Evolutionary conservation across 2,797 vertebrate species (phyloP).

Genomic region (Erethizon dorsatum): DNA sequence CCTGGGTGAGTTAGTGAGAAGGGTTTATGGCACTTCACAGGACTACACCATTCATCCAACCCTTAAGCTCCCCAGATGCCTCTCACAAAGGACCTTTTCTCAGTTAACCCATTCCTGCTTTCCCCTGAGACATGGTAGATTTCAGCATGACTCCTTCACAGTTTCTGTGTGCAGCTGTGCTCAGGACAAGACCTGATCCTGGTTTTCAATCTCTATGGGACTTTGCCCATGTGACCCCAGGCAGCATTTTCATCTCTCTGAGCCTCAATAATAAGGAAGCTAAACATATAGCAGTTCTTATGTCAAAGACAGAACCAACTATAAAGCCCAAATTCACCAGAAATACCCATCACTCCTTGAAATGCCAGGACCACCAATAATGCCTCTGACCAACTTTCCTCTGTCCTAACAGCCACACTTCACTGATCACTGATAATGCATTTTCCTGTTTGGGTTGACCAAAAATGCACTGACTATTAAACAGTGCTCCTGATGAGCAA

Average conservation of each 20-base stretch:
- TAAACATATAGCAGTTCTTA: not conserved
- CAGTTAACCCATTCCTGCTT: not conserved
- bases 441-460: not conserved
- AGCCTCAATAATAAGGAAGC: not conserved
- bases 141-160: not conserved
- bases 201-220: constrained; percentile 35
- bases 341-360: not conserved
- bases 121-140: not conserved
- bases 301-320: not conserved
- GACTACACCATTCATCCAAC: not conserved
- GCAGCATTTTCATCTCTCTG: not conserved
- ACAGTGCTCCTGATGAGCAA: not conserved
- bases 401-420: not conserved
- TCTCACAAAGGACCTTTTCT: not conserved
- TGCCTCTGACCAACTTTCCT: not conserved
- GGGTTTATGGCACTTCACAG: not conserved
- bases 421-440: not conserved
- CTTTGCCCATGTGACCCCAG: not conserved
- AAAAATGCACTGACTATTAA: not conserved
- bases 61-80: not conserved
- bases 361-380: not conserved
- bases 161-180: not conserved
- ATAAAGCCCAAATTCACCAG: constrained; percentile 1
- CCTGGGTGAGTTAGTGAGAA: not conserved
- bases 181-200: not conserved